Base-by-base conservation (phyloP, 2,888 invertebrate genomes). In the Pyralis farinalis region DNA sequence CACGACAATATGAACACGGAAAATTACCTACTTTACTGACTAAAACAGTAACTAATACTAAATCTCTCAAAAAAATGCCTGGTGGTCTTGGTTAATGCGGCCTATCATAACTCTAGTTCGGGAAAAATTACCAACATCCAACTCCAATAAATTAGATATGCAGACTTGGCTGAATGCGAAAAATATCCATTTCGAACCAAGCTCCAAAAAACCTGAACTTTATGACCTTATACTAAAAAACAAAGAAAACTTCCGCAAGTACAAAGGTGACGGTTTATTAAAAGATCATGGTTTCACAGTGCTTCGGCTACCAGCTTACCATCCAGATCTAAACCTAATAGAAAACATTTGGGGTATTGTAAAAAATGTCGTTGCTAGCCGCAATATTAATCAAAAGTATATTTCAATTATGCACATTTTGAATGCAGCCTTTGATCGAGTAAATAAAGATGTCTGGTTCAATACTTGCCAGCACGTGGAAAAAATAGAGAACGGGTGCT, bases 1-100 rank as follows among this genome's bases (percentile, higher is more conserved):
- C 54, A 61, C 8, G 50, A 52, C 22, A 49, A 63, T n/a, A 61
- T 64, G 57, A 63, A 47, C 34, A 1, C 41, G 63, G 37, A n/a
- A n/a, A n/a, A n/a, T n/a, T n/a, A n/a, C n/a, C n/a, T n/a, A n/a
- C n/a, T n/a, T n/a, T n/a, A n/a, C n/a, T n/a, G n/a, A n/a, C n/a
- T n/a, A n/a, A n/a, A n/a, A n/a, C n/a, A n/a, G n/a, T n/a, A n/a
- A n/a, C 27, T 67, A 8, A 20, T 64, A 0, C 57, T 59, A n/a
- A 65, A 61, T 42, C 31, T 61, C 7, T 46, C 47, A 4, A 38
- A 44, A 1, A 51, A 43, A 27, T 49, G 56, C 34, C 47, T 51
- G 1, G 37, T 59, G 8, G 47, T 56, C 11, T 12, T 55, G 6
- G 49, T 51, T 21, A 55, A 61, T 42, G 53, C 53, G 7, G 28